Conservation (phyloP, 2,888 invertebrate species). For the Nomada ruficornis region DNA sequence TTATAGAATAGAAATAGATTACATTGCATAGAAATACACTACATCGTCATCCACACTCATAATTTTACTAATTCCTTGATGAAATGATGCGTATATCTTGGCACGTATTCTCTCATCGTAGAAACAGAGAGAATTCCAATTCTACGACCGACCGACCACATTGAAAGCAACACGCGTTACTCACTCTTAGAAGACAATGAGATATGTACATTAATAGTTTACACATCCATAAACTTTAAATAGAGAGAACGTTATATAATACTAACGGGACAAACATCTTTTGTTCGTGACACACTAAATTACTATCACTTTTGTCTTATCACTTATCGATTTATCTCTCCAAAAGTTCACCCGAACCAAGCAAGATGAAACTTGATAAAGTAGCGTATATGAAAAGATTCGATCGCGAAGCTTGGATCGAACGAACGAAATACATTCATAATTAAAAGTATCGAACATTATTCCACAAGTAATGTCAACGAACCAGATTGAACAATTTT, state of each 20-base stretch:
- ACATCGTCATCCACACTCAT: constrained; percentile 33
- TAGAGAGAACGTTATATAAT: constrained; percentile 66
- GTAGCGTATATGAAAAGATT: constrained; percentile 7
- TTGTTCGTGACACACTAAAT: constrained; percentile 37
- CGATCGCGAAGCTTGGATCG: constrained; percentile 59
- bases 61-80: constrained; percentile 33
- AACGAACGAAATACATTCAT: constrained; percentile 13
- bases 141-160: constrained; percentile 48
- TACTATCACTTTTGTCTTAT: constrained; percentile 55
- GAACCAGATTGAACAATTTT: neutral
- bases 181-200: constrained; percentile 46
- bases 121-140: constrained; percentile 39
- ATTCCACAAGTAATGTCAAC: constrained; percentile 20
- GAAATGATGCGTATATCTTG: constrained; percentile 61
- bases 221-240: constrained; percentile 70
- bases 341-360: constrained; percentile 4
- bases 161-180: constrained; percentile 56
- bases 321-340: constrained; percentile 36
- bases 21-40: constrained; percentile 58
- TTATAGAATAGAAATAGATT: constrained; percentile 36
- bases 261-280: constrained; percentile 62
- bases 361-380: constrained; percentile 13
- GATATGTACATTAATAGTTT: constrained; percentile 56
- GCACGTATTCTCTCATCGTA: constrained; percentile 63
- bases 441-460: neutral